Percentiles rank a stretch among this genome's conserved stretches.
Evolutionary conservation across 1,140 invertebrate species (phyloP).

Genomic region (Euura saliciscinereae): DNA sequence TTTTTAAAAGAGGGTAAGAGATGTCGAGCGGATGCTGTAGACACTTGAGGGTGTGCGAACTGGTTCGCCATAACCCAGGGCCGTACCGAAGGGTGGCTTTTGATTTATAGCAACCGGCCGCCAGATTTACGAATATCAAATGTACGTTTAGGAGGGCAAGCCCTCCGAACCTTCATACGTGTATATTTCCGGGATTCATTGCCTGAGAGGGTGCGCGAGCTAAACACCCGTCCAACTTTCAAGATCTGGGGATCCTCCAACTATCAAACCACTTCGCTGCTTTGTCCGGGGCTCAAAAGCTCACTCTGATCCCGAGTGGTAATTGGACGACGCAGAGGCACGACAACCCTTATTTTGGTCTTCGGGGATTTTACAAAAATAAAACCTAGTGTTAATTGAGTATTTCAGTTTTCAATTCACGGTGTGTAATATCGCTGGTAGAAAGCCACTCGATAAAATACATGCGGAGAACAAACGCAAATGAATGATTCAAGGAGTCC

Average conservation of each 20-base stretch:
- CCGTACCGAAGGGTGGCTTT: constrained; percentile 46
- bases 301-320: background rate
- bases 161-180: constrained; percentile 31
- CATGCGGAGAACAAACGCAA: background rate
- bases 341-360: no score
- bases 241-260: constrained; percentile 24
- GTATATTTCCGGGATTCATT: constrained; percentile 43
- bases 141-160: constrained; percentile 50
- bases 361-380: no score
- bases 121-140: constrained; percentile 60
- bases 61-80: constrained; percentile 8
- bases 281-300: no score
- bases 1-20: constrained; percentile 39
- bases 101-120: constrained; percentile 58
- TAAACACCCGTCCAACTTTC: constrained; percentile 41
- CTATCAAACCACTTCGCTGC: no score
- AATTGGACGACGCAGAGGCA: no score
- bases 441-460: background rate
- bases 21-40: constrained; percentile 45
- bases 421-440: background rate
- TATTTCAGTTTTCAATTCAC: background rate
- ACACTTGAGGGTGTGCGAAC: constrained; percentile 32
- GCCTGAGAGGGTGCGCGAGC: constrained; percentile 28
- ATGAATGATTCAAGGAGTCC: constrained; percentile 7
- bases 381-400: background rate